phyloP scores from a whole-genome alignment of 1,140 invertebrate species.

The Drosophila burlai region DNA sequence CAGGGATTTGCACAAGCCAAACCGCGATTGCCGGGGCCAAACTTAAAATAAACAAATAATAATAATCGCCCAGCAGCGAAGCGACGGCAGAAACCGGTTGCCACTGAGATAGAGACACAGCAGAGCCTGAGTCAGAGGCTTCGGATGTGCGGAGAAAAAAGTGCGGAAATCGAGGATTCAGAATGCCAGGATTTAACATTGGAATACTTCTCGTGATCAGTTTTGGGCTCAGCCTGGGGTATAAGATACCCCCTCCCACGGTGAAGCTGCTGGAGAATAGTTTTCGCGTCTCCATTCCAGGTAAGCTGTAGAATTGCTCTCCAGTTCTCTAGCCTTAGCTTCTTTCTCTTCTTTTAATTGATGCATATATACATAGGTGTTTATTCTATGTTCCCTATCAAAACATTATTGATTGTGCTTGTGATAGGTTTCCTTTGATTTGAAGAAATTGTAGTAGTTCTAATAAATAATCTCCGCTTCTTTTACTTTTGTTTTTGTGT shows the following conservation, averaged over 20 bases:
- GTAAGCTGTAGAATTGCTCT: conserved; percentile 25
- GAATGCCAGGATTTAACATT: conserved; percentile 26
- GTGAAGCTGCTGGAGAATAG: conserved; percentile 61
- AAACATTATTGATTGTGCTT: neutral
- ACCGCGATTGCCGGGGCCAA: conserved; percentile 20
- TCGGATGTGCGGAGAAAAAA: conserved; percentile 8
- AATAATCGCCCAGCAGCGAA: conserved; percentile 10
- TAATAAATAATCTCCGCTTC: neutral
- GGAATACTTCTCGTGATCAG: conserved; percentile 15
- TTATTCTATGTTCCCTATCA: neutral
- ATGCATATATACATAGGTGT: neutral
- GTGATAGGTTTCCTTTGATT: neutral
- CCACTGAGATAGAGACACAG: conserved; percentile 21
- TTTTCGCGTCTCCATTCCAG: conserved; percentile 74
- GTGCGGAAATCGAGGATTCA: neutral
- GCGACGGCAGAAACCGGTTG: conserved; percentile 12
- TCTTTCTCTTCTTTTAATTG: neutral
- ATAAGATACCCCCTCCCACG: conserved; percentile 56
- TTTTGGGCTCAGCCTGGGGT: conserved; percentile 13
- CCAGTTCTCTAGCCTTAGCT: neutral
- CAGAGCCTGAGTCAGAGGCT: conserved; percentile 43
- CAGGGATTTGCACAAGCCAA: conserved; percentile 11
- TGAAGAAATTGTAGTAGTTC: neutral
- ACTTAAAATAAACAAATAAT: conserved; percentile 38
- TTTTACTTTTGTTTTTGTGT: neutral